A percentile compares a stretch with the other conserved stretches of the same genome.
These are phyloP conservation scores for Entomyzon cyanotis DNA, from an alignment of 2,113 vertebrate species.

Conservation along the genomic window DNA sequence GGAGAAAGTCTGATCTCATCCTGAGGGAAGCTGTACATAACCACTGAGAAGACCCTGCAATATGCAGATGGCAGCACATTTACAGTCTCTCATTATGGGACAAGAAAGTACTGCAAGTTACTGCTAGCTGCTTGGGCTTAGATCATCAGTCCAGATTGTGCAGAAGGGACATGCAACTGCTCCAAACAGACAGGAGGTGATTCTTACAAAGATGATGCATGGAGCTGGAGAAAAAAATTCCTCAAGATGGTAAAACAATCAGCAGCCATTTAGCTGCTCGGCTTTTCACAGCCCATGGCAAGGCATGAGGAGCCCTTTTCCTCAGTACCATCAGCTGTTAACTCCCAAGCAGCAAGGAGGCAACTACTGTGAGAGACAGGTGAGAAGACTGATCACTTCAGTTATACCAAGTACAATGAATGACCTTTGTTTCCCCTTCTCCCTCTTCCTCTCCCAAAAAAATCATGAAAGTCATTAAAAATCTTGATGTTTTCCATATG, in stretches of 20 bases:
- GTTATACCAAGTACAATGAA: background rate
- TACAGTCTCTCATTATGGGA: background rate
- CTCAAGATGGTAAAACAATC: background rate
- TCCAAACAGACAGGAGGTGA: background rate
- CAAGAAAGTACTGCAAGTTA: background rate
- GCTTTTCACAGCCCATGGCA: background rate
- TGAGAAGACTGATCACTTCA: background rate
- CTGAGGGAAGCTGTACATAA: background rate
- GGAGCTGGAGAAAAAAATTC: background rate
- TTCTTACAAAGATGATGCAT: background rate
- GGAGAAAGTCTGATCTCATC: background rate
- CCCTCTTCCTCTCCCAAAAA: background rate
- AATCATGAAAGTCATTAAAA: slow-evolving; percentile 15
- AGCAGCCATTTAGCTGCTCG: background rate
- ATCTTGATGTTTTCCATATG: slow-evolving; percentile 26
- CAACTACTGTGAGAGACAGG: background rate
- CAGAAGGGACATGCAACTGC: background rate
- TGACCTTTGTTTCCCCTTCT: background rate
- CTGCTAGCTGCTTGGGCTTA: background rate
- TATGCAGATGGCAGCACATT: background rate
- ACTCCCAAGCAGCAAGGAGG: background rate
- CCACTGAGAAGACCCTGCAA: background rate
- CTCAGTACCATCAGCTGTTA: background rate
- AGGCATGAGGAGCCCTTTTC: background rate
- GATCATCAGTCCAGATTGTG: background rate